Percentiles rank a stretch among this genome's conserved stretches.
These are phyloP conservation scores for Eilema caniola DNA, from an alignment of 2,888 invertebrate species.

Conservation along the genomic window DNA sequence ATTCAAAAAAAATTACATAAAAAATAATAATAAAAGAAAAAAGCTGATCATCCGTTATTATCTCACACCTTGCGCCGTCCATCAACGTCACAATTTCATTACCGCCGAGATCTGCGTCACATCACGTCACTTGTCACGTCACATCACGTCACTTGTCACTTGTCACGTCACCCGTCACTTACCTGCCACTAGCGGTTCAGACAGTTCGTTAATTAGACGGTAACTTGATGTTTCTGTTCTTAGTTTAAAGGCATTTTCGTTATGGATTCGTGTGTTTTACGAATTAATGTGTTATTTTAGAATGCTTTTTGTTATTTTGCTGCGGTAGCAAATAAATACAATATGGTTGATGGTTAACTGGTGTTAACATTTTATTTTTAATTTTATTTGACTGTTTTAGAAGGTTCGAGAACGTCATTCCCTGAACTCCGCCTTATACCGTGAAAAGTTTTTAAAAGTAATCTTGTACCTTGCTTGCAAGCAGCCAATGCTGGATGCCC, in stretches of 20 bases:
- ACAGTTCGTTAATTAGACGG: slow-evolving; percentile 83
- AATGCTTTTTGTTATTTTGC: background rate
- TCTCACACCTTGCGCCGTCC: slow-evolving; percentile 37
- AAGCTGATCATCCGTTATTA: slow-evolving; percentile 41
- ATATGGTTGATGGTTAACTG: background rate
- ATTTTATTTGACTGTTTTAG: no score
- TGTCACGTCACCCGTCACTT: slow-evolving; percentile 65
- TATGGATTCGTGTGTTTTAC: slow-evolving; percentile 7
- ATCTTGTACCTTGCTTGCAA: no score
- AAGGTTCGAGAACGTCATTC: no score
- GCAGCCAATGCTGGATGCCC: no score
- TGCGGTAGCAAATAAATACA: background rate
- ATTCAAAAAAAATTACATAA: no score
- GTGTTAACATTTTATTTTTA: background rate
- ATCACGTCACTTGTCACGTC: slow-evolving; percentile 64
- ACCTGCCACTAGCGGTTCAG: slow-evolving; percentile 74
- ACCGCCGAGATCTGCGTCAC: slow-evolving; percentile 65
- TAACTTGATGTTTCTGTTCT: slow-evolving; percentile 63
- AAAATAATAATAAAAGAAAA: no score
- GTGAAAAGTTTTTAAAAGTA: no score
- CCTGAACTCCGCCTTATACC: no score
- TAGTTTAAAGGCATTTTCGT: slow-evolving; percentile 29
- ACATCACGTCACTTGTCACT: slow-evolving; percentile 61
- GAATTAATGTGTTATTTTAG: slow-evolving; percentile 5
- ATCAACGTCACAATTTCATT: slow-evolving; percentile 83